Evolutionary conservation across 2,113 vertebrate genomes (phyloP).

Genomic region (Brachyistius frenatus): DNA sequence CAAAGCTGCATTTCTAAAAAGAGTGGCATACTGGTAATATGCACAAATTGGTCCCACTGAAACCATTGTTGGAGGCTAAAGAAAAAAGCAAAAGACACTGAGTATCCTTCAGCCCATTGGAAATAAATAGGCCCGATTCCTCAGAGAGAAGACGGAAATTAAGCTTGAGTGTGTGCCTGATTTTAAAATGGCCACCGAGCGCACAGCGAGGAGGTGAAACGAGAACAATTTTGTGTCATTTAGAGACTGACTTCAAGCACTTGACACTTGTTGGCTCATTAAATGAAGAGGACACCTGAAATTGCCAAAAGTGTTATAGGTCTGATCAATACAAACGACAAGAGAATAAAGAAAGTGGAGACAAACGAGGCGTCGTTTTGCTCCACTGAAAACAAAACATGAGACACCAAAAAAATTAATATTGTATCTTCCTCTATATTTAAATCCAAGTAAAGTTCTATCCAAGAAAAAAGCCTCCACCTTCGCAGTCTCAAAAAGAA

Average conservation of each 20-base stretch:
- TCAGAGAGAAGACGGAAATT: constrained; percentile 49
- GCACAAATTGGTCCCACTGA: constrained; percentile 78
- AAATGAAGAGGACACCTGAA: constrained; percentile 53
- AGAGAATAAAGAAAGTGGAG: constrained; percentile 27
- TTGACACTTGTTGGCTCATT: constrained; percentile 67
- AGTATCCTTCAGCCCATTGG: constrained; percentile 53
- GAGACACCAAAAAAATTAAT: not conserved
- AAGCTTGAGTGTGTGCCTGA: constrained; percentile 60
- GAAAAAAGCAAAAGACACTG: constrained; percentile 39
- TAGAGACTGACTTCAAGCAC: constrained; percentile 59
- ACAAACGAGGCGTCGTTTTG: not conserved
- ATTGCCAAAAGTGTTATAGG: constrained; percentile 29
- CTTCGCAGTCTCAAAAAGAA: not conserved
- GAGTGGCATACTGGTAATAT: constrained; percentile 61
- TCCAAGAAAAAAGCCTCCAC: not conserved
- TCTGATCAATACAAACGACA: constrained; percentile 40
- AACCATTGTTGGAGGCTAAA: constrained; percentile 61
- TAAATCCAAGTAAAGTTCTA: not conserved
- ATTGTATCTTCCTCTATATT: not conserved
- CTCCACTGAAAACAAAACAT: constrained; percentile 11
- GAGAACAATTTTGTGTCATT: constrained; percentile 67
- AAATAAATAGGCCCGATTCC: constrained; percentile 65
- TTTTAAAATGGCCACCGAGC: constrained; percentile 52
- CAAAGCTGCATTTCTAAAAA: constrained; percentile 47
- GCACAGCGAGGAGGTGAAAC: constrained; percentile 37